phyloP scores from a whole-genome alignment of 2,113 vertebrate genomes.

The Columba janthina region DNA sequence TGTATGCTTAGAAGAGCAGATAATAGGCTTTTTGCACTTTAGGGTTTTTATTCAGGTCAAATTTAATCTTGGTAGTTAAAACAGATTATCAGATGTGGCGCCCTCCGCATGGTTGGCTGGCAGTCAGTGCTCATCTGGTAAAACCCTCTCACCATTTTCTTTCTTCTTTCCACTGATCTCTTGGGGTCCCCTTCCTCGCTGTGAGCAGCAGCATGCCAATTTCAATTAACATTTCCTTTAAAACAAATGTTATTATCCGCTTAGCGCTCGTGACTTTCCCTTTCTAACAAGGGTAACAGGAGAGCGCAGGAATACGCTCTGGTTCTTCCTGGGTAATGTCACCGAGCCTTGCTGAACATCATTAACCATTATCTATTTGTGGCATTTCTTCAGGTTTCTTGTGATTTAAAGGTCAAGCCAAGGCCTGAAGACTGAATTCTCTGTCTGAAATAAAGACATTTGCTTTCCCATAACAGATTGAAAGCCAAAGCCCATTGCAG shows the following conservation, averaged over 20 bases:
- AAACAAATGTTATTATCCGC: slow-evolving; percentile 46
- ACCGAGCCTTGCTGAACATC: not conserved
- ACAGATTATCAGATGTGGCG: not conserved
- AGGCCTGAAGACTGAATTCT: not conserved
- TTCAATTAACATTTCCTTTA: slow-evolving; percentile 53
- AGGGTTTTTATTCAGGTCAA: not conserved
- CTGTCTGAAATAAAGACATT: not conserved
- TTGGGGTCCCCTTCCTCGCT: not conserved
- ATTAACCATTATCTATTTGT: not conserved
- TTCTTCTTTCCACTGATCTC: not conserved
- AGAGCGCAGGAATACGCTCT: not conserved
- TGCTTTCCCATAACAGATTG: not conserved
- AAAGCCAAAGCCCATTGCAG: not conserved
- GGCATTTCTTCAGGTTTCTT: not conserved
- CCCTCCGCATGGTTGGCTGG: not conserved
- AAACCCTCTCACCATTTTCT: not conserved
- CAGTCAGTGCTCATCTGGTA: not conserved
- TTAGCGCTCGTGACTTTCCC: not conserved
- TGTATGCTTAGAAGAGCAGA: not conserved
- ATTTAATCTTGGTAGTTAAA: slow-evolving; percentile 7
- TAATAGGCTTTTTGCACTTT: slow-evolving; percentile 7
- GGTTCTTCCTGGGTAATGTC: not conserved
- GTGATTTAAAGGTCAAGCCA: not conserved
- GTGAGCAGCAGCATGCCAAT: slow-evolving; percentile 28
- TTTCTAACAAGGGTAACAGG: not conserved